Evolutionary conservation across 2,113 vertebrate genomes (phyloP), one percentile per base, ranked within the genome.

Genomic region (Oostethus manadensis): DNA sequence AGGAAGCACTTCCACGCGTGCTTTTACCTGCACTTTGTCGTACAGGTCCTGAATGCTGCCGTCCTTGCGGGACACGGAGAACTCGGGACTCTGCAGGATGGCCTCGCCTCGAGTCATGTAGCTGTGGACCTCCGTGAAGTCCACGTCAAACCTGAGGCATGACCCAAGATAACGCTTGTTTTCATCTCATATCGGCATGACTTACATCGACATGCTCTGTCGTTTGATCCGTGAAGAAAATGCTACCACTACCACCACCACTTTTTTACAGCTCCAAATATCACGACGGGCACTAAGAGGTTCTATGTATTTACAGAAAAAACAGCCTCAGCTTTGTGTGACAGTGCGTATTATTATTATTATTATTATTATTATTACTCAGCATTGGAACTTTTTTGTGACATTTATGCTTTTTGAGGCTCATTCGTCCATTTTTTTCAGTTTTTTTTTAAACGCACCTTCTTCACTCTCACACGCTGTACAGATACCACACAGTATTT

Each of bases 31-130:
- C 43, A 98, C 91, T 97, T 91, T 96, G 75, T 98, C 95, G 70
- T 91, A 86, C 70, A 99, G 91, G n/a, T 98, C 95, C 64, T 93
- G 88, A 62, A 99, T 78, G 80, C 91, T 93, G 66, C 94, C 95
- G 56, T 97, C 95, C 58, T 98, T 99, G 13, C 94, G 88, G 9
- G 88, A 93, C 63, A 93, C 42, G 3, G 94, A 92, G 74, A 96
- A 97, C 77, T 98, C 96, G 0, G 95, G 92, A 78, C 93, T 97
- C 81, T 98, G 95, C 17, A 99, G 87, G 74, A 93, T 88, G 23
- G 94, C 95, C 88, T 99, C 95, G 2, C 95, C 95, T 1, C 96
- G 93, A 16, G 96, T 98, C 92, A 99, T 98, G 90, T 94, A 99
- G 69, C 95, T 98, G 79, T 98, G 95, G 46, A 99, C 92, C 88